Conservation (phyloP, 2,888 invertebrate genomes). For the Notodonta ziczac region DNA sequence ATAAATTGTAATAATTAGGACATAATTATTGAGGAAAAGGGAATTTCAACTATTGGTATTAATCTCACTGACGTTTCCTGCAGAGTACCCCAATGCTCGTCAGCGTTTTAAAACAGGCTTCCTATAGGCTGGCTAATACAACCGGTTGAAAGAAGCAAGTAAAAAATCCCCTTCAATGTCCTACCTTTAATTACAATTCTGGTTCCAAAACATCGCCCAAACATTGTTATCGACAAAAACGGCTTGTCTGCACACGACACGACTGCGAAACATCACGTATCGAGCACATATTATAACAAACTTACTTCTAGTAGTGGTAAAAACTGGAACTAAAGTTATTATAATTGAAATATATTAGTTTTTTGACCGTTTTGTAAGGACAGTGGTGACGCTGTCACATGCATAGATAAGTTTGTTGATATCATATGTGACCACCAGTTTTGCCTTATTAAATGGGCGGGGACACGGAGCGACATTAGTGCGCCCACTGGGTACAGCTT, state of each 20-base stretch:
- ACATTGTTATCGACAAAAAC: neutral
- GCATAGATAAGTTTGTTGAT: neutral
- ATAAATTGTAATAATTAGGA: too few species aligned
- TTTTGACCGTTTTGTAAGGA: neutral
- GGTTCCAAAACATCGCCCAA: neutral
- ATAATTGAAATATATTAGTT: neutral
- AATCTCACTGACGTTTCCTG: too few species aligned
- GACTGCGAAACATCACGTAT: neutral
- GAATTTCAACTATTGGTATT: too few species aligned
- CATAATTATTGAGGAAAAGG: too few species aligned
- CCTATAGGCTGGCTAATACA: neutral
- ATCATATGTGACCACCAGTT: neutral
- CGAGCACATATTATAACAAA: neutral
- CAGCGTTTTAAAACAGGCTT: too few species aligned
- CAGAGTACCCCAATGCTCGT: too few species aligned
- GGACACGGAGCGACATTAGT: conserved; percentile 7
- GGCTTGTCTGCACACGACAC: conserved; percentile 31
- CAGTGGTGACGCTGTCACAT: neutral
- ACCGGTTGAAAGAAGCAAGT: neutral
- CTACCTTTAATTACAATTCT: neutral
- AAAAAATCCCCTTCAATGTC: neutral
- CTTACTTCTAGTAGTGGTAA: neutral
- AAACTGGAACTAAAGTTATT: neutral
- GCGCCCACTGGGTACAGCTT: conserved; percentile 3
- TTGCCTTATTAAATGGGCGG: conserved; percentile 6